Evolutionary conservation across 35 echinoderm and acorn worm species (phyloP).

Genomic region (Apostichopus parvimensis): DNA sequence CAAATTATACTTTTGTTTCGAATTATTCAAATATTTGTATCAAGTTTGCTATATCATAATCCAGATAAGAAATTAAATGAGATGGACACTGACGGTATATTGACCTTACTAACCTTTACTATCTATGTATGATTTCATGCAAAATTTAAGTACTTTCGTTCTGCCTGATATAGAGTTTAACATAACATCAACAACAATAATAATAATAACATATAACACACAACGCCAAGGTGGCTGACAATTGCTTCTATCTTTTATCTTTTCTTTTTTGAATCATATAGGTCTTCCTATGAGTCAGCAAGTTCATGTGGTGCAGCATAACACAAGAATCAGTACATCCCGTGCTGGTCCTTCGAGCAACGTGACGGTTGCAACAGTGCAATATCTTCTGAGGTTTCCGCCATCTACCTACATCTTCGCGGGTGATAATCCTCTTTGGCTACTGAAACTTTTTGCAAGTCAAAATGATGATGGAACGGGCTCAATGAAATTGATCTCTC

Average conservation of each 20-base stretch:
- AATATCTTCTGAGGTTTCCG: not conserved
- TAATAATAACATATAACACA: not conserved
- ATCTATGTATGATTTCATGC: too few species aligned
- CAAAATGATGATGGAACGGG: not conserved
- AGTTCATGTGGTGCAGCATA: not conserved
- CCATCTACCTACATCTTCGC: not conserved
- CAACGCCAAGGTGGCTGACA: not conserved
- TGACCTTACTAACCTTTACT: too few species aligned
- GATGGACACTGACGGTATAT: too few species aligned
- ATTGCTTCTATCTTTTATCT: too few species aligned
- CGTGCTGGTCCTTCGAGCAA: not conserved
- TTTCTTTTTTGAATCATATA: not conserved
- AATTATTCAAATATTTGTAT: too few species aligned
- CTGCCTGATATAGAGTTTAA: too few species aligned
- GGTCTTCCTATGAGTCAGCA: not conserved
- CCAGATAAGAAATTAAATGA: too few species aligned
- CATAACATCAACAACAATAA: not conserved
- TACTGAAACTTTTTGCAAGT: constrained; percentile 14
- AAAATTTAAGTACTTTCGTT: too few species aligned
- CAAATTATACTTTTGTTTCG: too few species aligned
- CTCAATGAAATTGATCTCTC: not conserved
- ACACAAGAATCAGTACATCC: not conserved
- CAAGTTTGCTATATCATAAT: too few species aligned
- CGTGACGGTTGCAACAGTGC: not conserved
- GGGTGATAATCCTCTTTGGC: not conserved